Evolutionary conservation across 2,888 invertebrate genomes (phyloP).

Genomic region (Cantharis nigra): DNA sequence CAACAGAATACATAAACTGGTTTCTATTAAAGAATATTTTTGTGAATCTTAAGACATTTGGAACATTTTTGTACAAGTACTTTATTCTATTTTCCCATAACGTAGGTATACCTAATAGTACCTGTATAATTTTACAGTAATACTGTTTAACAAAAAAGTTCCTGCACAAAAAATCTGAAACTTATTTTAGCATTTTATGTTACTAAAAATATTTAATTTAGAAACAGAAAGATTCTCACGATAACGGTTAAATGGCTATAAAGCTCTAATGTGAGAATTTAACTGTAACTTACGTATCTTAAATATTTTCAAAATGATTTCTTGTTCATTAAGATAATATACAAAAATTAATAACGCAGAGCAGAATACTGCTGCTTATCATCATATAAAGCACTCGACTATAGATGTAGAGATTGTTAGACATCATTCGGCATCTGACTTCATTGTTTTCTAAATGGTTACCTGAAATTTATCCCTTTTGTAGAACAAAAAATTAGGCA

Average conservation of each 20-base stretch:
- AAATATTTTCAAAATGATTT: not conserved
- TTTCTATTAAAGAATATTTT: not conserved
- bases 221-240: not conserved
- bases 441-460: not conserved
- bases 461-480: not conserved
- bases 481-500: not conserved
- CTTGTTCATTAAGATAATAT: not conserved
- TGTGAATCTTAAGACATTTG: not conserved
- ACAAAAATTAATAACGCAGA: not conserved
- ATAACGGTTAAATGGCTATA: not conserved
- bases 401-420: not conserved
- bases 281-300: not conserved
- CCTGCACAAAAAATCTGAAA: not conserved
- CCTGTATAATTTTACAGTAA: not conserved
- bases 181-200: not conserved
- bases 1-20: not conserved
- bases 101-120: not conserved
- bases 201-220: not conserved
- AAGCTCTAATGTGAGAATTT: not conserved
- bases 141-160: not conserved
- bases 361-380: not conserved
- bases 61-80: not conserved
- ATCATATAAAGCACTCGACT: not conserved
- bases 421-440: not conserved
- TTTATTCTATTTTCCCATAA: not conserved